Percentiles rank a stretch among this genome's conserved stretches.
phyloP scores from a whole-genome alignment of 1,140 invertebrate species.

The Trichogramma pretiosum region DNA sequence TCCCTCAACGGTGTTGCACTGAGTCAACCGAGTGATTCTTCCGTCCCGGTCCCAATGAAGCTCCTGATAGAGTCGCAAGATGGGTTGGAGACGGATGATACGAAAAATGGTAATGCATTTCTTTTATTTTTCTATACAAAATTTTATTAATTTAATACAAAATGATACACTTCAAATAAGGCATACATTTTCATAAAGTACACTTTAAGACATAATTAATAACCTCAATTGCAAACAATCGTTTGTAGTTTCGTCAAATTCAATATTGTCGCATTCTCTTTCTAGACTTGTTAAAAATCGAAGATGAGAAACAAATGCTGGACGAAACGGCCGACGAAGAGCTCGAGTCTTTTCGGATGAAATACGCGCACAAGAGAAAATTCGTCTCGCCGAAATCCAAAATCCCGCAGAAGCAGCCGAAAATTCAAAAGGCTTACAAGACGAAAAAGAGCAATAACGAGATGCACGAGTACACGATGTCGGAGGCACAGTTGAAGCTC shows the following conservation, averaged over 20 bases:
- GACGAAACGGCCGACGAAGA: neutral
- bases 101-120: too few species aligned
- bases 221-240: neutral
- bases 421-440: neutral
- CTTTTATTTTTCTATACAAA: too few species aligned
- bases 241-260: neutral
- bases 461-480: slow-evolving; percentile 23
- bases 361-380: neutral
- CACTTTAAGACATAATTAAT: neutral
- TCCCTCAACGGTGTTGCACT: too few species aligned
- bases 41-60: too few species aligned
- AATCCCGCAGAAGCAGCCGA: neutral
- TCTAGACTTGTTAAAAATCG: neutral
- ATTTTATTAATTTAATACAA: too few species aligned
- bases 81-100: too few species aligned
- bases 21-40: too few species aligned
- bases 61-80: too few species aligned
- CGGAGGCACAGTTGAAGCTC: slow-evolving; percentile 29
- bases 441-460: slow-evolving; percentile 14
- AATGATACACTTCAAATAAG: too few species aligned
- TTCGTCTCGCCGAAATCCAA: neutral
- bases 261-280: neutral
- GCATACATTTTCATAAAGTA: neutral
- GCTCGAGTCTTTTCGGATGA: neutral
- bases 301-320: neutral